These are phyloP conservation scores for Poecilobothrus nobilitatus DNA, from an alignment of 2,888 invertebrate genomes.

Conservation along the genomic window DNA sequence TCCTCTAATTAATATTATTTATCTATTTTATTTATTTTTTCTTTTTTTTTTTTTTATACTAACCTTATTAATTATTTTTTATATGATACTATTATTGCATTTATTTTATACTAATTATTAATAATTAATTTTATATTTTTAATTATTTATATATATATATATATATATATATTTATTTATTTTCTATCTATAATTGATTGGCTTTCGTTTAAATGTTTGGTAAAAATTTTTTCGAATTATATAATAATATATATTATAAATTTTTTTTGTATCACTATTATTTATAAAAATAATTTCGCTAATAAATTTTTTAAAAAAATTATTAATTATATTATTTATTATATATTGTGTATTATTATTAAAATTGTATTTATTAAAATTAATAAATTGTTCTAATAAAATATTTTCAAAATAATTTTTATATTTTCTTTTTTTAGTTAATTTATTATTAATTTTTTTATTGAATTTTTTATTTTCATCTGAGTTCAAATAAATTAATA, in stretches of 20 bases:
- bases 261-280: conserved; percentile 4
- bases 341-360: background rate
- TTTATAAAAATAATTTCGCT: conserved; percentile 2
- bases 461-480: background rate
- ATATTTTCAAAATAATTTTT: background rate
- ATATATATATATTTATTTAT: conserved; percentile 18
- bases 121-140: no score
- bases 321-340: background rate
- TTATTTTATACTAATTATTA: background rate
- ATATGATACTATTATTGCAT: background rate
- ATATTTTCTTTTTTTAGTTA: conserved; percentile 3
- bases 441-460: background rate
- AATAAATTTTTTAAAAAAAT: background rate
- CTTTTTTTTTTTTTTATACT: conserved; percentile 13
- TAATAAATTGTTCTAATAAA: background rate
- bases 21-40: conserved; percentile 15
- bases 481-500: conserved; percentile 1
- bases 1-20: background rate
- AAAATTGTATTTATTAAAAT: no score
- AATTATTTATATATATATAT: conserved; percentile 11
- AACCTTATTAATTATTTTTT: conserved; percentile 16
- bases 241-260: conserved; percentile 20
- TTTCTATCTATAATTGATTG: conserved; percentile 8
- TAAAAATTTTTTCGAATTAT: conserved; percentile 21
- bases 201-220: conserved; percentile 22